A percentile compares a stretch with the other conserved stretches of the same genome.
These are phyloP conservation scores for Picathartes gymnocephalus DNA, from an alignment of 2,113 vertebrate species.

Conservation along the genomic window DNA sequence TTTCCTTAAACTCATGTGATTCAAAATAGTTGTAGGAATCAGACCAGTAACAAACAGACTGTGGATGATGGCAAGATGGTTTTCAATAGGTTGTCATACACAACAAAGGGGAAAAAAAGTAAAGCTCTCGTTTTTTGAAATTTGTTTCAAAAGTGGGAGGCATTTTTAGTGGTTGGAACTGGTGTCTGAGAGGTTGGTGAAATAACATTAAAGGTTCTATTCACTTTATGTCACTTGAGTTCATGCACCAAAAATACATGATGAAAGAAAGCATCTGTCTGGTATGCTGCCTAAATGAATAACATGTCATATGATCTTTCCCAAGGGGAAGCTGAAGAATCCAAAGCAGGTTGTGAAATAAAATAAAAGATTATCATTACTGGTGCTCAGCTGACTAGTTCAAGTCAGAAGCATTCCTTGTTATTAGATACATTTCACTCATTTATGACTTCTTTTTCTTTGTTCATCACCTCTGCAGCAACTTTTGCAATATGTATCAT, in stretches of 20 bases:
- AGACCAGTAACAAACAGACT: background rate
- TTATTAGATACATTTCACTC: conserved; percentile 27
- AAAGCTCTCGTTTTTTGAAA: background rate
- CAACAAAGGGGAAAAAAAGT: background rate
- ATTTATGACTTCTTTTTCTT: conserved; percentile 33
- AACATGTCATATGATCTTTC: conserved; percentile 6
- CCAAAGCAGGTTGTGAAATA: conserved; percentile 5
- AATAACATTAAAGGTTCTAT: background rate
- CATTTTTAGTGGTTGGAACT: background rate
- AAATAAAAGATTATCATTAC: background rate
- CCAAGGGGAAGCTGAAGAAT: conserved; percentile 2
- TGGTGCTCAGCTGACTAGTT: background rate
- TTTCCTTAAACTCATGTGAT: background rate
- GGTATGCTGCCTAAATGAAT: background rate
- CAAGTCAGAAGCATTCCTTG: background rate
- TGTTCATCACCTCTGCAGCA: conserved; percentile 42
- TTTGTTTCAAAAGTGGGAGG: background rate
- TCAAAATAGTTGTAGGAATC: background rate
- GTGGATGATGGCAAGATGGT: background rate
- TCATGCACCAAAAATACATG: background rate
- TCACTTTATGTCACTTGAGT: background rate
- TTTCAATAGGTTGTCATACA: background rate
- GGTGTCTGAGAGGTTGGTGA: background rate
- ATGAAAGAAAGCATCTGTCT: background rate
- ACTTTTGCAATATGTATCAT: background rate